Evolutionary conservation across 2,888 invertebrate species (phyloP).

Genomic region (Cephus pygmeus): DNA sequence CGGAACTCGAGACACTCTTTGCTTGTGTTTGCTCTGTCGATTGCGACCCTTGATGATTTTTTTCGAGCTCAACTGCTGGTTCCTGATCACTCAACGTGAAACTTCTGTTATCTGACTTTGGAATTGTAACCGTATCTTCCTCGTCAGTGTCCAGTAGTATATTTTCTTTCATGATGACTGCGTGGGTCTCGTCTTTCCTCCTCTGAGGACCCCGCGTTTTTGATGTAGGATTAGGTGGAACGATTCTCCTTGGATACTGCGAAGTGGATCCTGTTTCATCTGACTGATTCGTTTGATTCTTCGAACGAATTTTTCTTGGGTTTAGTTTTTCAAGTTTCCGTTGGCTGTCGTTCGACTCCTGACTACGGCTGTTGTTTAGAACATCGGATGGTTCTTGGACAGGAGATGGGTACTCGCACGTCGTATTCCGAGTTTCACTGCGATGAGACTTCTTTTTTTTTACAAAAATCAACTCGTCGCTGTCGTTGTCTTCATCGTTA

Average conservation of each 20-base stretch:
- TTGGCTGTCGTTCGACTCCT: neutral
- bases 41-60: neutral
- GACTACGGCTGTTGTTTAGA: neutral
- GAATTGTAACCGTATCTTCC: neutral
- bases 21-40: neutral
- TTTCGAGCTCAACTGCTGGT: slow-evolving; percentile 25
- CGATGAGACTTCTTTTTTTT: slow-evolving; percentile 30
- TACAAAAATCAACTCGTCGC: slow-evolving; percentile 21
- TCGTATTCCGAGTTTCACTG: neutral
- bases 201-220: neutral
- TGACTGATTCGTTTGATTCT: neutral
- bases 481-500: slow-evolving; percentile 34
- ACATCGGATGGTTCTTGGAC: neutral
- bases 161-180: neutral
- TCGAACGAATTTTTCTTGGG: neutral
- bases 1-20: neutral
- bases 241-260: slow-evolving; percentile 36
- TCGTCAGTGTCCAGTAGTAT: neutral
- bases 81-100: slow-evolving; percentile 24
- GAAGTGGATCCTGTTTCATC: neutral
- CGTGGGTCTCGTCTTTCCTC: neutral
- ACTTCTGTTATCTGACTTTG: neutral
- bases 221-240: slow-evolving; percentile 33
- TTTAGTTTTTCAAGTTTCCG: neutral
- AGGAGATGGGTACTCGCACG: neutral